phyloP scores from a whole-genome alignment of 2,888 invertebrate species.

The Parnassius mnemosyne region DNA sequence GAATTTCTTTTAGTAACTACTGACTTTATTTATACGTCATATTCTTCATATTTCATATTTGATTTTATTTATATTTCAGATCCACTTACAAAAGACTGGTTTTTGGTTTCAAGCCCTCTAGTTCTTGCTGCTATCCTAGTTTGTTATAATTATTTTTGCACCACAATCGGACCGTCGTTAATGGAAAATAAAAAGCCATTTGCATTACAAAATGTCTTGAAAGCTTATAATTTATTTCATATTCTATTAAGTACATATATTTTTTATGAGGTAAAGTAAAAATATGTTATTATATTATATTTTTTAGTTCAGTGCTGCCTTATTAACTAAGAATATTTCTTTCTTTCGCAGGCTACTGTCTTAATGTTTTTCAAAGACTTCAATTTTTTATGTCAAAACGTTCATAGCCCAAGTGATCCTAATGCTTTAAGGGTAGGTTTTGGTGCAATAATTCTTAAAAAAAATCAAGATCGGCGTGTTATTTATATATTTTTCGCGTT shows the following conservation, averaged over 20 bases:
- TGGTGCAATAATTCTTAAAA: background rate
- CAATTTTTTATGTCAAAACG: conserved; percentile 27
- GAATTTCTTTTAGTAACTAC: too few relatives aligned
- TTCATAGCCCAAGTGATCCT: conserved; percentile 18
- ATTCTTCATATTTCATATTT: too few relatives aligned
- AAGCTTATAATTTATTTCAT: conserved; percentile 85
- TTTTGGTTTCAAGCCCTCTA: conserved; percentile 83
- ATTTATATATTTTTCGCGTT: too few relatives aligned
- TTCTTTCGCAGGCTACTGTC: conserved; percentile 26
- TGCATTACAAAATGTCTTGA: conserved; percentile 82
- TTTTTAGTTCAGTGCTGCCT: background rate
- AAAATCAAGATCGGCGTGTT: too few relatives aligned
- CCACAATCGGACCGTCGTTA: conserved; percentile 84
- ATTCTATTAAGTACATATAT: conserved; percentile 51
- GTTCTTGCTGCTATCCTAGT: conserved; percentile 77
- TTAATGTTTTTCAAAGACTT: conserved; percentile 25
- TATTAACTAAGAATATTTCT: background rate
- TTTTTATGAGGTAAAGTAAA: conserved; percentile 39
- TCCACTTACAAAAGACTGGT: conserved; percentile 83
- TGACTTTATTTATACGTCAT: too few relatives aligned
- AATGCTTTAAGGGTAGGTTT: conserved; percentile 12
- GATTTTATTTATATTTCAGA: conserved; percentile 64
- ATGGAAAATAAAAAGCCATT: conserved; percentile 85
- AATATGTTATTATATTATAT: background rate
- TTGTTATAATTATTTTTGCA: conserved; percentile 85